phyloP scores from a whole-genome alignment of 2,113 vertebrate genomes.

The Colossoma macropomum region DNA sequence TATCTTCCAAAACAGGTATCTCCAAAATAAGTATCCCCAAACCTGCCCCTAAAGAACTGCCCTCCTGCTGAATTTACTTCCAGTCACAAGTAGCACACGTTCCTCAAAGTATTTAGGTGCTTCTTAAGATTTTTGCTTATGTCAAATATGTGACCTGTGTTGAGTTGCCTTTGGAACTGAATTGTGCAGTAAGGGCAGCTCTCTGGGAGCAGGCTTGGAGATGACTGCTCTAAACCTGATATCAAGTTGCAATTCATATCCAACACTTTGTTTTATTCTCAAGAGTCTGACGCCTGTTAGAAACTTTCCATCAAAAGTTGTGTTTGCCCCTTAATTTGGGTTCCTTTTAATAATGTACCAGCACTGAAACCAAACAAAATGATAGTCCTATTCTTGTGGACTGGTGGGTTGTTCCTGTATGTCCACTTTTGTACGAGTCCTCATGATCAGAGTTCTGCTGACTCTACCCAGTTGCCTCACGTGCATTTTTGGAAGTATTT shows the following conservation, averaged over 20 bases:
- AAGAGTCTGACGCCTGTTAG: not conserved
- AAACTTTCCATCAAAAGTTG: not conserved
- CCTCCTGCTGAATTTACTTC: not conserved
- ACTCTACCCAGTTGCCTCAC: slow-evolving; percentile 24
- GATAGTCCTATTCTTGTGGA: not conserved
- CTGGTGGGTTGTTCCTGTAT: not conserved
- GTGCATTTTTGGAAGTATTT: slow-evolving; percentile 52
- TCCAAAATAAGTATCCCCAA: not conserved
- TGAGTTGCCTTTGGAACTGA: too few relatives aligned
- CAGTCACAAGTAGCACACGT: not conserved
- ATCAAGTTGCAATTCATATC: not conserved
- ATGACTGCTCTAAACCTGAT: not conserved
- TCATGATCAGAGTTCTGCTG: slow-evolving; percentile 17
- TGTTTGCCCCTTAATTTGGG: not conserved
- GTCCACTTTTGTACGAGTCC: not conserved
- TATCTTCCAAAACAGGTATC: not conserved
- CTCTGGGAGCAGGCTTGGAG: not conserved
- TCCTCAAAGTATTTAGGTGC: not conserved
- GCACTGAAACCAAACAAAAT: not conserved
- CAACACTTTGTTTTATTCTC: not conserved
- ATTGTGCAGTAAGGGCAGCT: not conserved
- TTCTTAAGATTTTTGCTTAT: not conserved
- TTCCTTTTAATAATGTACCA: not conserved
- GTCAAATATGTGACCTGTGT: too few relatives aligned
- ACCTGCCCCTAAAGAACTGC: not conserved